Conservation (phyloP, 92 coral and sea anemone genomes). For the Isaurus tuberculatus region DNA sequence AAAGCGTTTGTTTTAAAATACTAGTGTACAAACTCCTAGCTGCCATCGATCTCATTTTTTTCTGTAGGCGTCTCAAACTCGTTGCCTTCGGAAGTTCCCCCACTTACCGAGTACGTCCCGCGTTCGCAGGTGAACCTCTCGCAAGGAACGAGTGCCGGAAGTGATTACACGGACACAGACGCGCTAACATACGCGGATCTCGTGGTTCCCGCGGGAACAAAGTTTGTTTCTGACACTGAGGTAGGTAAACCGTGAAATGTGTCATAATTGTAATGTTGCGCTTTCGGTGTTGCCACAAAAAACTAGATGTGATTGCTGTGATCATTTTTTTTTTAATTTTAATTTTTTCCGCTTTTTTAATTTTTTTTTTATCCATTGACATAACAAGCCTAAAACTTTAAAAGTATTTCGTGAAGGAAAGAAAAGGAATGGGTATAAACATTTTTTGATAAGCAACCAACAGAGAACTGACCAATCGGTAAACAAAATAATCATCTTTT, state of each 20-base stretch:
- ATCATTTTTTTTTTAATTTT: too few relatives aligned
- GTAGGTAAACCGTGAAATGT: conserved; percentile 52
- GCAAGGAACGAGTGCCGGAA: conserved; percentile 70
- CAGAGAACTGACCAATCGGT: too few relatives aligned
- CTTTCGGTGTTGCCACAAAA: too few relatives aligned
- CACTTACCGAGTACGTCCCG: conserved; percentile 66
- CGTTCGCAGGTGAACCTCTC: conserved; percentile 68
- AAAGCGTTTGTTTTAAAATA: background rate
- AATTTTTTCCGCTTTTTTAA: too few relatives aligned
- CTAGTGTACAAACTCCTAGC: background rate
- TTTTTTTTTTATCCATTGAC: too few relatives aligned
- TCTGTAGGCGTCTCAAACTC: conserved; percentile 47
- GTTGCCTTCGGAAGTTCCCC: conserved; percentile 60
- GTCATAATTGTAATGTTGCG: background rate
- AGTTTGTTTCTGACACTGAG: conserved; percentile 63
- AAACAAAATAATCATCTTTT: too few relatives aligned
- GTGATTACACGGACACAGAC: conserved; percentile 90
- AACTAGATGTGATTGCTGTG: too few relatives aligned
- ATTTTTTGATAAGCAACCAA: too few relatives aligned
- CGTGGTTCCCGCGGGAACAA: conserved; percentile 39
- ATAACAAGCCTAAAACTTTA: too few relatives aligned
- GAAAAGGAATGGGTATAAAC: too few relatives aligned
- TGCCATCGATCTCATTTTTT: background rate
- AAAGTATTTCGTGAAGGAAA: too few relatives aligned
- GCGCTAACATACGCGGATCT: conserved; percentile 88